Conservation (phyloP, 2,113 vertebrate species). For the Pachyramphus minor region DNA sequence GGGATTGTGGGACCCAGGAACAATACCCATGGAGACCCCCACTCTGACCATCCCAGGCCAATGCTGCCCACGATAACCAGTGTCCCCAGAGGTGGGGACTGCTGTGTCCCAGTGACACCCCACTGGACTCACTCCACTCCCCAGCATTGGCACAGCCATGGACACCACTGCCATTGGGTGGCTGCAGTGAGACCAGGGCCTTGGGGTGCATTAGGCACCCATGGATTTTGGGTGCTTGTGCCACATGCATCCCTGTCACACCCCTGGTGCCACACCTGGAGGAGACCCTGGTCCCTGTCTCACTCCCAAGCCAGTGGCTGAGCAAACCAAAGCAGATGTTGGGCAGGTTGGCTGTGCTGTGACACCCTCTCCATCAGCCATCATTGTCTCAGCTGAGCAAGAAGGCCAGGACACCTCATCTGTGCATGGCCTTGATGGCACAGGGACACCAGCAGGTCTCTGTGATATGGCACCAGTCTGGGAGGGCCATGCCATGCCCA, state of each 20-base stretch:
- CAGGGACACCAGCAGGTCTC: not conserved
- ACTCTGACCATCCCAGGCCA: not conserved
- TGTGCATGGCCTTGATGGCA: not conserved
- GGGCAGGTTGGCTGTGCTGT: not conserved
- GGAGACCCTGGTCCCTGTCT: fast-evolving
- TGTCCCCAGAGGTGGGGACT: not conserved
- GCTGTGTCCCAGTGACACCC: not conserved
- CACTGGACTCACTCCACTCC: not conserved
- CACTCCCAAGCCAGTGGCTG: not conserved
- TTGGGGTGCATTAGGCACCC: not conserved
- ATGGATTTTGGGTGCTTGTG: not conserved
- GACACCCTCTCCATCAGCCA: not conserved
- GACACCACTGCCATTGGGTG: not conserved
- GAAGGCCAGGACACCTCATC: fast-evolving
- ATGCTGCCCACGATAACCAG: not conserved
- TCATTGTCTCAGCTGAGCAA: fast-evolving
- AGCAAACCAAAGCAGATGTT: not conserved
- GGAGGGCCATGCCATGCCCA: not conserved
- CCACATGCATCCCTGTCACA: not conserved
- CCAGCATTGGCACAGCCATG: not conserved
- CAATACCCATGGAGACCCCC: not conserved
- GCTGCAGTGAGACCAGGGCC: not conserved
- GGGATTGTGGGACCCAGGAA: not conserved
- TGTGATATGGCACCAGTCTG: fast-evolving
- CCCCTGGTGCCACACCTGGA: not conserved